Base-by-base conservation (phyloP, 2,113 vertebrate genomes). In the Ifrita kowaldi region DNA sequence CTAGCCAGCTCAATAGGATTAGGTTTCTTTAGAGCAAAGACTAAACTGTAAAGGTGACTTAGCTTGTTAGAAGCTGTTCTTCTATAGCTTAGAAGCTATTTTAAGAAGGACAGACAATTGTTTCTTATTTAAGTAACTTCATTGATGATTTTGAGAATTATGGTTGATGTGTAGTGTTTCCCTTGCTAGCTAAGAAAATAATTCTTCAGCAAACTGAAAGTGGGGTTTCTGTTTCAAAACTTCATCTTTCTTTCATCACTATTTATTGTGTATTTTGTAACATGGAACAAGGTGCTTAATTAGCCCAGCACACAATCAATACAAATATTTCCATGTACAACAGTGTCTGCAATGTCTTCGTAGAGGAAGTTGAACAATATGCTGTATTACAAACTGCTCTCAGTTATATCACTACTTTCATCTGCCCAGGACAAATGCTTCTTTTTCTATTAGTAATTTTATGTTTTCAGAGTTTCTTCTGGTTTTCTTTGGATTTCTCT, bases 391-490 rank as follows among this genome's bases (percentile, higher is more conserved):
- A 76, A 92, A 96, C 69, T 87, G 68, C 42, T 74, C 41, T 81
- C 28, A 84, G 35, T 84, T 96, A 69, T 63, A 96, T 68, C 87
- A 93, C 63, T 95, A 28, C 60, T 89, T 68, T 70, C n/a, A 87
- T 39, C 19, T 75, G 37, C 67, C 44, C 67, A 89, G 85, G 74
- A 79, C 39, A 96, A 97, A 93, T 28, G 4, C 3, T 24, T 93
- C 52, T 92, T 97, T 94, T 95, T 76, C 42, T 81, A 41, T 70
- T 81, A 41, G 67, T 46, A 97, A 68, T 95, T 94, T 86, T 49
- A n/a, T 8, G 0, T 1, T 53, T 79, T 84, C 80, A 84, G 28
- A 41, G 12, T 50, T 74, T 84, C 22, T 88, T 84, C 37, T 90
- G 24, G 3, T 71, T 84, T 78, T 3, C 37, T 91, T 84, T 60